Evolutionary conservation across 2,113 vertebrate genomes (phyloP).

Genomic region (Perognathus longimembris): DNA sequence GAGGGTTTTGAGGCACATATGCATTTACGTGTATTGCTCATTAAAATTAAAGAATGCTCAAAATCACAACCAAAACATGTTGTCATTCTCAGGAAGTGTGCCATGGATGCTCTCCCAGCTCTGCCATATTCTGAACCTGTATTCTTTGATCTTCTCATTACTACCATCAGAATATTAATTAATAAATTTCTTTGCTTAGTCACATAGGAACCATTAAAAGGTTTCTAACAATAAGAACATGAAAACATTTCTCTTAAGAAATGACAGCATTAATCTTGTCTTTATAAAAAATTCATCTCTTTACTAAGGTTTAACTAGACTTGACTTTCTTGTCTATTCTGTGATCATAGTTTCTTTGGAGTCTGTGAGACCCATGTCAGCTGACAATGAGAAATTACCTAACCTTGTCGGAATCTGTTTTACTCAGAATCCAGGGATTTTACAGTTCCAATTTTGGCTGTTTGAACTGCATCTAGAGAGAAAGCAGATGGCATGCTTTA

Average conservation of each 20-base stretch:
- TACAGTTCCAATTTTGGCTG: neutral
- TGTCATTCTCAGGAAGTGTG: slow-evolving; percentile 68
- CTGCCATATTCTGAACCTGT: slow-evolving; percentile 52
- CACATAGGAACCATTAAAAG: slow-evolving; percentile 63
- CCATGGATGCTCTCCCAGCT: slow-evolving; percentile 54
- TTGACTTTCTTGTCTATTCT: neutral
- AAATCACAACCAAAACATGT: slow-evolving; percentile 82
- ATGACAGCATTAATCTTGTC: slow-evolving; percentile 33
- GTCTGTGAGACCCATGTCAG: neutral
- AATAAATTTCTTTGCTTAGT: slow-evolving; percentile 65
- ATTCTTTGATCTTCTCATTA: slow-evolving; percentile 73
- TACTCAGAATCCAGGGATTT: neutral
- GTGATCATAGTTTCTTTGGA: neutral
- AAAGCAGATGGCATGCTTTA: neutral
- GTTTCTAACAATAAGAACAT: slow-evolving; percentile 64
- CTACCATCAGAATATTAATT: slow-evolving; percentile 73
- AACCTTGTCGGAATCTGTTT: neutral
- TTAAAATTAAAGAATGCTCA: slow-evolving; percentile 82
- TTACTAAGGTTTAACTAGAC: neutral
- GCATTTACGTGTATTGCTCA: slow-evolving; percentile 79
- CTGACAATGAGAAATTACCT: neutral
- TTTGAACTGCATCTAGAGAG: neutral
- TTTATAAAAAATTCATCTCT: slow-evolving; percentile 29
- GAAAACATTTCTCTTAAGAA: slow-evolving; percentile 60
- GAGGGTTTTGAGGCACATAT: slow-evolving; percentile 72